Evolutionary conservation across 2,888 invertebrate species (phyloP), one percentile per base, ranked within the genome.

Genomic region (Argynnis bischoffii): DNA sequence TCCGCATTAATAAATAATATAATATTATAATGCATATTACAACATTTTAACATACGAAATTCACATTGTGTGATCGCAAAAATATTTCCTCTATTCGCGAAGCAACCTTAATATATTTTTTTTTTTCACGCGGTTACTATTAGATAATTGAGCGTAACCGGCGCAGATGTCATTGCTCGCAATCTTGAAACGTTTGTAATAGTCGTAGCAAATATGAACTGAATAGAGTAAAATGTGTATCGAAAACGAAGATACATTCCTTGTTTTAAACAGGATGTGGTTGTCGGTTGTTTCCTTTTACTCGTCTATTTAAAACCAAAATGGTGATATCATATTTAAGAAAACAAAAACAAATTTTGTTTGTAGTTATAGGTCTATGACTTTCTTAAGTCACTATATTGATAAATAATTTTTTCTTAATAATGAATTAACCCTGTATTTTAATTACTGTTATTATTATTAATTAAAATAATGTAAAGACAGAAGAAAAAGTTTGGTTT

Each of bases 101-200:
- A 50, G 50, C 31, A 51, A 65, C 69, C 69, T 69, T 65, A 65
- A 60, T 51, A 18, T 31, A 35, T 47, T 63, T 66, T 50, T n/a
- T n/a, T 47, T 63, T 66, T 41, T 18, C 47, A 48, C 8, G 41
- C 47, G 21, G 41, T 57, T 57, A 41, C n/a, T 57, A 66, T 63
- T 63, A 31, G 16, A 48, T 59, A 59, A 59, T 59, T 26, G 47
- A 61, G 54, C 69, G 65, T 63, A 51, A 63, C 60, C 18, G 41
- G 35, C 55, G 41, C 50, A 55, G 16, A 64, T 47, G 35, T 56
- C 55, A 51, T 41, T 35, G 14, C 35, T 61, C 35, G 51, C 35
- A 21, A 48, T 60, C 50, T 56, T 35, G 50, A 60, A n/a, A 53
- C 50, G 46, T 18, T 41, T 15, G 18, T 35, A 61, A 61, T 53